Base-by-base conservation (phyloP, 2,888 invertebrate genomes). In the Drosophila prolongata region DNA sequence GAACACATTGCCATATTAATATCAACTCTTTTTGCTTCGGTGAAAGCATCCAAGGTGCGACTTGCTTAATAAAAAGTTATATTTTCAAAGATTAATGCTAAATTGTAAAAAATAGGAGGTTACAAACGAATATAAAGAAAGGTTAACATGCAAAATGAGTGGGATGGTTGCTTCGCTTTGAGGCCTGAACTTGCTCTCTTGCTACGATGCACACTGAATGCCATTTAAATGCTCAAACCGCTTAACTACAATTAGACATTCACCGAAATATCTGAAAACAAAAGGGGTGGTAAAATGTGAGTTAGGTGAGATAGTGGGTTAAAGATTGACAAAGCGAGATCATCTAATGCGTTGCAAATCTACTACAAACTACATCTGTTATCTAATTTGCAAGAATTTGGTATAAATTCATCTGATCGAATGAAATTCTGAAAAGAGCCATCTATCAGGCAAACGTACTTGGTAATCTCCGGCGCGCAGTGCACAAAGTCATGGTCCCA, bases 401-500 rank as follows among this genome's bases (percentile, higher is more conserved):
- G 14, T 30, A 11, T 47, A 6, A 9, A 30, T 16, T 14, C 11
- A 14, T 11, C 2, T 14, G 9, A 24, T 30, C 30, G 6, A 30
- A 30, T 30, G 30, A 8, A 2, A 2, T 30, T 30, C 30, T 30
- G 30, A 30, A 30, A 2, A 30, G 30, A 3, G 14, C 11, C 13
- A 16, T 50, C 4, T 38, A 19, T 35, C 0, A n/a, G 5, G 10
- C 30, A 6, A 43, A 94, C 96, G 95, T 93, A 98, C 98, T 99
- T 99, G 93, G 99, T 98, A 88, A 99, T 99, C 93, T 99, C 99
- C 1, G 99, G 98, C 19, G 99, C 99, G 93, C 99, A 99, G 91
- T 98, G 98, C 1, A 99, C 99, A 93, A 99, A 99, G 90, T 99
- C 99, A 90, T 99, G 99, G 77, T 96, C 95, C 99, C 99, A 99